phyloP scores from a whole-genome alignment of 2,888 invertebrate genomes.

The Tiliacea citrago region DNA sequence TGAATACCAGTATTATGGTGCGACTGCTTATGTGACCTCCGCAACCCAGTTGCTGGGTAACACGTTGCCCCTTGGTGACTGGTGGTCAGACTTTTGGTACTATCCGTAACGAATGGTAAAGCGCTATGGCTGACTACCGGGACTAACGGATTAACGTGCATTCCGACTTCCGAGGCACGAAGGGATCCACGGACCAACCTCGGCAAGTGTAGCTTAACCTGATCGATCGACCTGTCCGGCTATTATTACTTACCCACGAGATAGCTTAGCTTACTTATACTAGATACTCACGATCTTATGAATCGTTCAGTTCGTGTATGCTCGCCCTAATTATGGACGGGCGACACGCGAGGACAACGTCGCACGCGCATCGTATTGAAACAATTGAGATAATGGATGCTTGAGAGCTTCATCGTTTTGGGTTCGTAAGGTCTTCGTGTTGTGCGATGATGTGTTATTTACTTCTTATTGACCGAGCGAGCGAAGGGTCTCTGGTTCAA shows the following conservation, averaged over 20 bases:
- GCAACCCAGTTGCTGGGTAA: background rate
- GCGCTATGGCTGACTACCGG: no score
- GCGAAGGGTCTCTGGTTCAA: no score
- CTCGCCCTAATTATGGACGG: slow-evolving; percentile 47
- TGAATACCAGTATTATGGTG: background rate
- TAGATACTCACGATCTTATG: slow-evolving; percentile 8
- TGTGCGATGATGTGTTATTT: slow-evolving; percentile 51
- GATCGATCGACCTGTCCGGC: background rate
- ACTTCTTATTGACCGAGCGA: slow-evolving; percentile 6
- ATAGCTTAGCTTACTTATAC: no score
- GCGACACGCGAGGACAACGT: slow-evolving; percentile 68
- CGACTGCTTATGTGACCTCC: no score
- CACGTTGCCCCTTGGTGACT: background rate
- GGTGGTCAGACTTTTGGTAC: background rate
- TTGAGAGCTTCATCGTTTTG: slow-evolving; percentile 64
- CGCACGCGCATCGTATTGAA: slow-evolving; percentile 68
- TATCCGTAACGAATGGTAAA: no score
- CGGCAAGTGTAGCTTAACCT: background rate
- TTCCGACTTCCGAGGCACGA: background rate
- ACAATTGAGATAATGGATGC: slow-evolving; percentile 71
- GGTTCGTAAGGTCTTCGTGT: slow-evolving; percentile 62
- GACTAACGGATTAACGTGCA: background rate
- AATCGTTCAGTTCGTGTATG: slow-evolving; percentile 25
- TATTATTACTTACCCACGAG: background rate
- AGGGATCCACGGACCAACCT: background rate